These are phyloP conservation scores for Eupithecia dodoneata DNA, from an alignment of 2,888 invertebrate species.

Conservation along the genomic window DNA sequence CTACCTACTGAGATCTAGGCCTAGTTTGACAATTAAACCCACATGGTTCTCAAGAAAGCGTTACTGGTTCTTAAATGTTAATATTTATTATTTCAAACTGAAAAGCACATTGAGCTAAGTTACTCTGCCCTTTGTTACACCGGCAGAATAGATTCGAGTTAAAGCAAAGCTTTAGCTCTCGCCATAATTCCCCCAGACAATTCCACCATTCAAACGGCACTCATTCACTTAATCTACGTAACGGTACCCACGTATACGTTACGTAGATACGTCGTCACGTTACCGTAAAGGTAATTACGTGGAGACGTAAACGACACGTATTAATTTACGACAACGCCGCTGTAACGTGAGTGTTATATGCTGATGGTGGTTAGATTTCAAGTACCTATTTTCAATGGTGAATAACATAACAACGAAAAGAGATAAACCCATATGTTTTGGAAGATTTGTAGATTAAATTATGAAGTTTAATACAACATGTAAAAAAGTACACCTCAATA, in stretches of 20 bases:
- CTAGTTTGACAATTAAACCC: too few species aligned
- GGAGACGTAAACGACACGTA: constrained; percentile 27
- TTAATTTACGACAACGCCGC: constrained; percentile 23
- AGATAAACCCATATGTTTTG: too few species aligned
- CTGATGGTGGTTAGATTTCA: not conserved
- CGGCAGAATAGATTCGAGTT: constrained; percentile 3
- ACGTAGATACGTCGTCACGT: constrained; percentile 17
- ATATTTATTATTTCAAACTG: not conserved
- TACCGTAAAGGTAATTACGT: constrained; percentile 30
- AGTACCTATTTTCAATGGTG: too few species aligned
- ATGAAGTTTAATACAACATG: too few species aligned
- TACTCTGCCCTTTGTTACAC: not conserved
- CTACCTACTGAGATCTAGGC: too few species aligned
- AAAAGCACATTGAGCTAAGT: constrained; percentile 1
- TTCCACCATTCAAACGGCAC: constrained; percentile 8
- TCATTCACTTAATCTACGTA: not conserved
- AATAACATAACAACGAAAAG: too few species aligned
- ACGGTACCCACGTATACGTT: not conserved
- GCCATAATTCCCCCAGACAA: constrained; percentile 15
- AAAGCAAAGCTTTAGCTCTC: constrained; percentile 4
- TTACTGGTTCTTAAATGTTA: too few species aligned
- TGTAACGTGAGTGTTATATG: constrained; percentile 6
- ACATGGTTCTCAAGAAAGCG: too few species aligned
- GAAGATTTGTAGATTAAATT: too few species aligned
- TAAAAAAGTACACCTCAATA: too few species aligned